Evolutionary conservation across 2,888 invertebrate genomes (phyloP).

Genomic region (Morinoia aosen): DNA sequence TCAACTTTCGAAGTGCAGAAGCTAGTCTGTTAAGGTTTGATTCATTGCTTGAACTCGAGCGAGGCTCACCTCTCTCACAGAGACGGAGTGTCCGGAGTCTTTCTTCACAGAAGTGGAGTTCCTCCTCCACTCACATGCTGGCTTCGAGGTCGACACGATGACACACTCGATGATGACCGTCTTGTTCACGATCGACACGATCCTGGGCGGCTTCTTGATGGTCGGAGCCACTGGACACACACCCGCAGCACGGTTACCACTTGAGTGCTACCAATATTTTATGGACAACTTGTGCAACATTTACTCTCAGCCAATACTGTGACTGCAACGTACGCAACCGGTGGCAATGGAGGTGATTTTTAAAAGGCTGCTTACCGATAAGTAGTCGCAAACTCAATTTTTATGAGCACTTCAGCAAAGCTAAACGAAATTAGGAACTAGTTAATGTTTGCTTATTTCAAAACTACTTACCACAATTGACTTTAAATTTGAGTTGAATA

Average conservation of each 20-base stretch:
- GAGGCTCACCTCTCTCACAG: conserved; percentile 80
- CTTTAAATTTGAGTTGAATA: too few relatives aligned
- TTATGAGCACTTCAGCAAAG: too few relatives aligned
- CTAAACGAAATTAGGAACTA: too few relatives aligned
- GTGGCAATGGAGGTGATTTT: too few relatives aligned
- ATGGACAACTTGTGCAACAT: background rate
- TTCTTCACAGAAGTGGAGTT: conserved; percentile 84
- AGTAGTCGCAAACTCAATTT: too few relatives aligned
- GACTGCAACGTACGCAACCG: too few relatives aligned
- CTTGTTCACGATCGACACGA: conserved; percentile 90
- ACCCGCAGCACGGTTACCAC: background rate
- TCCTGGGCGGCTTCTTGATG: conserved; percentile 77
- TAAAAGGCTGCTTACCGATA: too few relatives aligned
- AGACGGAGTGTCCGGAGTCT: conserved; percentile 82
- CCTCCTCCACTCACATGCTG: conserved; percentile 94
- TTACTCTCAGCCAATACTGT: too few relatives aligned
- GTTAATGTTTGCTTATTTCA: too few relatives aligned
- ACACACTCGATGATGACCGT: conserved; percentile 94
- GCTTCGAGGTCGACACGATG: conserved; percentile 93
- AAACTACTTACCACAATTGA: too few relatives aligned
- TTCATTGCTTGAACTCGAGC: background rate
- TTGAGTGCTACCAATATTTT: background rate
- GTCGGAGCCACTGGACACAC: conserved; percentile 60
- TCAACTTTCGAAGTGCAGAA: background rate
- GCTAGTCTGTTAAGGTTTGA: background rate